Evolutionary conservation across 2,113 vertebrate genomes (phyloP).

Genomic region (Vimba vimba): DNA sequence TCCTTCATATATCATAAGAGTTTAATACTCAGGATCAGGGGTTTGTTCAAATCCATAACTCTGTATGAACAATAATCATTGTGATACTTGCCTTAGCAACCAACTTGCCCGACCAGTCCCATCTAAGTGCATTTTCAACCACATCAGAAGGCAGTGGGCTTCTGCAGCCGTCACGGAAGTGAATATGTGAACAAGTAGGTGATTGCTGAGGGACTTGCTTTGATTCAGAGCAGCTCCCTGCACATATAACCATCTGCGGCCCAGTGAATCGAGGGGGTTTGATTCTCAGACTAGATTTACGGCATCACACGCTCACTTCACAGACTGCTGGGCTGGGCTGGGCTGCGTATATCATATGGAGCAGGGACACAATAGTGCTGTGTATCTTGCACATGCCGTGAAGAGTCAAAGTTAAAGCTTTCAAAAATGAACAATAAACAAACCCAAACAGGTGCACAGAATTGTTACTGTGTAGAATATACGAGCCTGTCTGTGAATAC

Average conservation of each 20-base stretch:
- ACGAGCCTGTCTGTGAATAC: background rate
- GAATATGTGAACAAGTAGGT: constrained; percentile 24
- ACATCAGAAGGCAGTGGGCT: constrained; percentile 7
- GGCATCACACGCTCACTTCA: constrained; percentile 23
- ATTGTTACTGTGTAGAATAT: background rate
- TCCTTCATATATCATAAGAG: background rate
- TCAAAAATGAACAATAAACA: constrained; percentile 39
- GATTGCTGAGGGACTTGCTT: constrained; percentile 36
- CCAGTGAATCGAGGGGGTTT: constrained; percentile 21
- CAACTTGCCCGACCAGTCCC: background rate
- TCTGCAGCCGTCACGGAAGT: background rate
- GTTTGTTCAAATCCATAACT: background rate
- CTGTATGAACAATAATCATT: background rate
- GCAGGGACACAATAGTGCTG: constrained; percentile 54
- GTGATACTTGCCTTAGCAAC: background rate
- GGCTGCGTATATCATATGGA: constrained; percentile 45
- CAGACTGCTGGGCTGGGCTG: constrained; percentile 35
- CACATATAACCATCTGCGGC: background rate
- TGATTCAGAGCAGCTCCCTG: constrained; percentile 46
- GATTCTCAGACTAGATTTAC: constrained; percentile 45
- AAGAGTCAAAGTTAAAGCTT: constrained; percentile 19
- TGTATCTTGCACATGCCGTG: constrained; percentile 46
- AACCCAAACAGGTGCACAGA: constrained; percentile 44
- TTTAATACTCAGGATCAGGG: background rate
- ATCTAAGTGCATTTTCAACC: background rate